Conservation (phyloP, 2,888 invertebrate species). For the Harpalus rubripes region DNA sequence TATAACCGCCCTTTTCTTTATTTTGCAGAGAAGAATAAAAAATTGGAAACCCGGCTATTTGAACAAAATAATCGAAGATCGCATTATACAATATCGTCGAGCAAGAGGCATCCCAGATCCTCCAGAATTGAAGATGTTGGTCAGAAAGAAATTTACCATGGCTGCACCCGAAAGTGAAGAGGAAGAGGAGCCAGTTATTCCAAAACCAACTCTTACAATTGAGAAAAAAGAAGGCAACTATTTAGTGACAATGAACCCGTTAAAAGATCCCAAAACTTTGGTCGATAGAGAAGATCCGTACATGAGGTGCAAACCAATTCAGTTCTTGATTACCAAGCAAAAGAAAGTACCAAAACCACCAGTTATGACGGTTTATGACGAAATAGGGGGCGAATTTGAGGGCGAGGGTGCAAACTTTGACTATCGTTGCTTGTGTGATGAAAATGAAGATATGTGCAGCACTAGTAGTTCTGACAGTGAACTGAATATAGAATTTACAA, state of each 20-base stretch:
- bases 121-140: conserved; percentile 68
- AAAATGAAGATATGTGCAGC: conserved; percentile 77
- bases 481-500: conserved; percentile 86
- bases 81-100: conserved; percentile 73
- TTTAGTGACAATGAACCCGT: conserved; percentile 83
- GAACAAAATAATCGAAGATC: conserved; percentile 77
- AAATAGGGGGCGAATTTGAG: conserved; percentile 80
- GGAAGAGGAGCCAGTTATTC: conserved; percentile 77
- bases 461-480: conserved; percentile 82
- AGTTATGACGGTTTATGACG: conserved; percentile 68
- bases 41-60: conserved; percentile 82
- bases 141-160: conserved; percentile 75
- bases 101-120: conserved; percentile 72
- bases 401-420: conserved; percentile 76
- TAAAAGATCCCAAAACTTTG: conserved; percentile 82
- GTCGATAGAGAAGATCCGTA: conserved; percentile 83
- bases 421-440: conserved; percentile 70
- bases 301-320: conserved; percentile 84
- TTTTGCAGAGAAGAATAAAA: conserved; percentile 74
- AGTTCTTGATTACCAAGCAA: conserved; percentile 84
- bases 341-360: conserved; percentile 71
- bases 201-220: conserved; percentile 83
- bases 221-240: conserved; percentile 84
- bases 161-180: conserved; percentile 74
- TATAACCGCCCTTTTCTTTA: background rate